Percentiles rank a stretch among this genome's conserved stretches.
Evolutionary conservation across 2,797 vertebrate species (phyloP).

Genomic region (Novumbra hubbsi): DNA sequence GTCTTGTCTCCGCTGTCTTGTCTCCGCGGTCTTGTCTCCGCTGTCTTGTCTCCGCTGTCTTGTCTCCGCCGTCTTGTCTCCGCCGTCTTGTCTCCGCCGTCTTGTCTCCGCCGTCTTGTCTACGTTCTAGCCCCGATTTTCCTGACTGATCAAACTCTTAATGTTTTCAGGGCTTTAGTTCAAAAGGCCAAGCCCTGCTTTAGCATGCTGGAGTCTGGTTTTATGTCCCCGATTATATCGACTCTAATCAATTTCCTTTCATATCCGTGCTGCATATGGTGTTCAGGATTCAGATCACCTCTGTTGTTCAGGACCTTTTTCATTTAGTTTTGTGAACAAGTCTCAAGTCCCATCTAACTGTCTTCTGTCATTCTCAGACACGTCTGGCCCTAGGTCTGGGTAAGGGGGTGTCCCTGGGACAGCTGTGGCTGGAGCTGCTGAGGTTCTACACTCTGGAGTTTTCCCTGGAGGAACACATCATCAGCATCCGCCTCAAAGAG

Average conservation of each 20-base stretch:
- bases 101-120: too few species aligned
- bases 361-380: constrained; percentile 62
- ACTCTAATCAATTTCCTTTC: neutral
- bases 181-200: neutral
- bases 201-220: neutral
- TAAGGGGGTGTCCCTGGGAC: constrained; percentile 80
- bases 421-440: constrained; percentile 93
- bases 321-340: neutral
- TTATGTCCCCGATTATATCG: too few species aligned
- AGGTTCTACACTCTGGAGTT: constrained; percentile 98
- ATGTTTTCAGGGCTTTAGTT: neutral
- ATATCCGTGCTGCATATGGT: neutral
- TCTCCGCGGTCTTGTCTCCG: too few species aligned
- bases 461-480: constrained; percentile 92
- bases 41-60: too few species aligned
- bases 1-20: too few species aligned
- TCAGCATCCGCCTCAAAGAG: constrained; percentile 91
- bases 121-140: neutral
- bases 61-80: too few species aligned
- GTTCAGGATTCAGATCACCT: neutral
- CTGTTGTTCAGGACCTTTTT: neutral
- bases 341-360: neutral
- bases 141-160: neutral
- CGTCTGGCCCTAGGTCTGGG: constrained; percentile 74
- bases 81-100: too few species aligned